Evolutionary conservation across 1,140 invertebrate genomes (phyloP).

Genomic region (Platorchestia sp.): DNA sequence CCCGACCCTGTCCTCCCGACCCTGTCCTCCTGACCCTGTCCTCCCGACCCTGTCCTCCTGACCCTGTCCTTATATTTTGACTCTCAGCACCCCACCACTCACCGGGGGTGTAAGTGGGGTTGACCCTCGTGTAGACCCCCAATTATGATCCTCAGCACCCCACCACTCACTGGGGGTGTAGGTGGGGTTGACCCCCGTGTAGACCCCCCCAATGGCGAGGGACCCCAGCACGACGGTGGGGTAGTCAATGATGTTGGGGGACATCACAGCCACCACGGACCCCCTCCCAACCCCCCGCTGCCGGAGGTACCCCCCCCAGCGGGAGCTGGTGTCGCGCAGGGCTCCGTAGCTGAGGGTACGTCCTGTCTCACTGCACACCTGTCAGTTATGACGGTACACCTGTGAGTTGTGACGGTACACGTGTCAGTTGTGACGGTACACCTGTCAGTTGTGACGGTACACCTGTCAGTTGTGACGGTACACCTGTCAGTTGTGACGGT

Average conservation of each 20-base stretch:
- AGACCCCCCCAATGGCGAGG: not conserved
- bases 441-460: not conserved
- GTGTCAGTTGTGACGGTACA: not conserved
- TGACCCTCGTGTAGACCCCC: too few species aligned
- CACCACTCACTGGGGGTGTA: slow-evolving; percentile 2
- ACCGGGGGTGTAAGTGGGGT: too few species aligned
- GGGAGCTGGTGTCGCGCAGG: not conserved
- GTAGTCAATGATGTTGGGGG: slow-evolving; percentile 10
- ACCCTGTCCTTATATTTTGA: too few species aligned
- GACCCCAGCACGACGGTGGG: not conserved
- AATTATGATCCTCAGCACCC: not conserved
- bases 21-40: too few species aligned
- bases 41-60: too few species aligned
- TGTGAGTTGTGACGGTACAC: not conserved
- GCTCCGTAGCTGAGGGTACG: not conserved
- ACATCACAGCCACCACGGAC: not conserved
- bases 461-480: not conserved
- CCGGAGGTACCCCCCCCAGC: not conserved
- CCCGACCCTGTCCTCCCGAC: too few species aligned
- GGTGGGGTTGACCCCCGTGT: slow-evolving; percentile 20
- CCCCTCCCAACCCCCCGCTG: not conserved
- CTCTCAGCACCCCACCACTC: too few species aligned
- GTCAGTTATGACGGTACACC: not conserved
- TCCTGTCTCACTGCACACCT: not conserved
- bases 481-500: not conserved